phyloP scores from a whole-genome alignment of 2,797 vertebrate genomes.

The Synanceia verrucosa region DNA sequence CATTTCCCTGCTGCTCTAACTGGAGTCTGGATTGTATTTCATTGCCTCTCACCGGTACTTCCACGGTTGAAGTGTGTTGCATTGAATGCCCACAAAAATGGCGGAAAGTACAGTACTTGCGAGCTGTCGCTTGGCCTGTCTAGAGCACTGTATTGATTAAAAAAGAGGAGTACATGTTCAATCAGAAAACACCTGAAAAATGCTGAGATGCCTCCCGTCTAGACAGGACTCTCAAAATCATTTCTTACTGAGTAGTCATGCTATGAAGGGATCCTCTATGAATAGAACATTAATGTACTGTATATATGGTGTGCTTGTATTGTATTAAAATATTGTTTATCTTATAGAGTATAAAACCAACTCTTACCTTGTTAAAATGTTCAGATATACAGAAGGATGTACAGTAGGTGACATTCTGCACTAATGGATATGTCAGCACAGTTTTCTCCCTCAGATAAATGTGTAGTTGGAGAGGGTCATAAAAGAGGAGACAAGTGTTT shows the following conservation, averaged over 20 bases:
- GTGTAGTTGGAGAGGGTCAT: slow-evolving; percentile 46
- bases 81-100: not conserved
- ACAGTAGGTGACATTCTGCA: not conserved
- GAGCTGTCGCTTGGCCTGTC: not conserved
- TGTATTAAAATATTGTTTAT: not conserved
- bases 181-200: not conserved
- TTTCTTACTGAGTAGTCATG: not conserved
- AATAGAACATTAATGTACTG: not conserved
- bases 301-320: not conserved
- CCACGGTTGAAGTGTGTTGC: not conserved
- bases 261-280: not conserved
- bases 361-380: not conserved
- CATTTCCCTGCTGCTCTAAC: not conserved
- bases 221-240: not conserved
- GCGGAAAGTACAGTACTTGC: not conserved
- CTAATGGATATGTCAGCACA: slow-evolving; percentile 33
- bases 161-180: not conserved
- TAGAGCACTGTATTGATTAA: not conserved
- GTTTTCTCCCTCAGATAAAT: slow-evolving; percentile 40
- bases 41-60: not conserved
- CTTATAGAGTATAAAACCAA: not conserved
- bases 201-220: not conserved
- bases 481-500: slow-evolving; percentile 64
- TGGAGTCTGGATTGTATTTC: not conserved
- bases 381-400: not conserved